Evolutionary conservation across 2,797 vertebrate genomes (phyloP), one percentile per base, ranked within the genome.

Genomic region (Tinamus major): DNA sequence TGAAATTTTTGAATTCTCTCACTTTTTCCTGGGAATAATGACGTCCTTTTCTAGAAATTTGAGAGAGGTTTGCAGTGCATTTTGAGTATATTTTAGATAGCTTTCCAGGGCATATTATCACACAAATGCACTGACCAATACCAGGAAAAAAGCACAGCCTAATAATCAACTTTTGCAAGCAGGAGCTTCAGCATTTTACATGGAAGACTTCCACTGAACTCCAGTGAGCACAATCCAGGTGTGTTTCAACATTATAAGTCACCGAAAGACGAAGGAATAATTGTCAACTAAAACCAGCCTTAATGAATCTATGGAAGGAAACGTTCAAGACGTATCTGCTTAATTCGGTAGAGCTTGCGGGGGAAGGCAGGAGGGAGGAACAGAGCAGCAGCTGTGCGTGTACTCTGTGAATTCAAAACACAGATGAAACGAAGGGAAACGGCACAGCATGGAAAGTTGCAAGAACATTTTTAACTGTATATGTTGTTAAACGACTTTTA

Each of bases 211-310:
- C 67, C 80, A 77, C 1, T 8, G 31, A 58, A 31, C 7, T 92
- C 68, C 68, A 51, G 15, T 68, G 62, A 94, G 84, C 42, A 85
- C 20, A 20, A 10, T 59, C 90, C 61, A 79, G 62, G n/a, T 82
- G 23, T 0, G 0, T 55, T 94, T 94, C 92, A 89, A 10, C 75
- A 84, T 31, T 55, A 18, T 4, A 6, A 94, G 41, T 80, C 75
- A 90, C 24, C 89, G 91, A 92, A 89, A 87, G 86, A 69, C 53
- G 59, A 72, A 92, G 92, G 37, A 95, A 85, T 85, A 95, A 95
- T 62, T 80, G 62, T 41, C 62, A 78, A 51, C 29, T 79, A 87
- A 92, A 90, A 17, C 26, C 61, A 46, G 68, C 26, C 53, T 62
- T 62, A 90, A 17, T 69, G 65, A 94, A 71, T 24, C 31, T 90